Evolutionary conservation across 2,888 invertebrate species (phyloP).

Genomic region (Cheilosia soror): DNA sequence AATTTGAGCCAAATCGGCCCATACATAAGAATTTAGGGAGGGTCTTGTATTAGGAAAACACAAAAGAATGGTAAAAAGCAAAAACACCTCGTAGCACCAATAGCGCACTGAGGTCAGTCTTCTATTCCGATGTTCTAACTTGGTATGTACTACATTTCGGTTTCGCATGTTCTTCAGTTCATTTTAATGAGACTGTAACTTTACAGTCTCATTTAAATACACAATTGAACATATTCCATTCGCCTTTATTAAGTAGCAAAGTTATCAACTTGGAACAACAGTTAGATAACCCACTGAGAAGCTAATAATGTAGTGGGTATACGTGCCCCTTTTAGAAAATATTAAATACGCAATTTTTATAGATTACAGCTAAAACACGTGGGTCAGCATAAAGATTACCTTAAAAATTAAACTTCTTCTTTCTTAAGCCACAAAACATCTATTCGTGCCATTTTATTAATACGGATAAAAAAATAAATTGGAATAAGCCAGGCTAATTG

Average conservation of each 20-base stretch:
- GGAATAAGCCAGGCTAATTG: conserved; percentile 31
- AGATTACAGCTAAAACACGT: conserved; percentile 11
- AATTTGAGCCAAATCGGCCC: too few relatives aligned
- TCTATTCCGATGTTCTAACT: too few relatives aligned
- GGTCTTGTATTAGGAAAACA: too few relatives aligned
- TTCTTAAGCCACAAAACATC: conserved; percentile 1
- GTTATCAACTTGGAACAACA: background rate
- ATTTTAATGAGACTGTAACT: too few relatives aligned
- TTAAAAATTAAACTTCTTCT: conserved; percentile 6
- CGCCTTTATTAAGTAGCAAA: background rate
- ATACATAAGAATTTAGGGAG: too few relatives aligned
- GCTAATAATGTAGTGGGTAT: background rate
- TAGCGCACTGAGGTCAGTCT: too few relatives aligned
- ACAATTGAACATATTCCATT: too few relatives aligned
- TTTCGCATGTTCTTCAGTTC: too few relatives aligned
- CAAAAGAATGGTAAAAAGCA: too few relatives aligned
- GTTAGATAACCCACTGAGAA: background rate
- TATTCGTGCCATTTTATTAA: background rate
- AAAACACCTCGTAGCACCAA: too few relatives aligned
- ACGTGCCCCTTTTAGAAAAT: conserved; percentile 9
- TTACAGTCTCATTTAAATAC: too few relatives aligned
- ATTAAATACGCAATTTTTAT: background rate
- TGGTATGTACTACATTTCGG: too few relatives aligned
- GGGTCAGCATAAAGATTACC: conserved; percentile 5
- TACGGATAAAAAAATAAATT: conserved; percentile 15